phyloP scores from a whole-genome alignment of 2,113 vertebrate genomes.

The Macaca fascicularis region T2T-MFA8v1.1 NC_088387.1:9838501-9839000 shows the following conservation, averaged over 20 bases:
- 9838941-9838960: not conserved
- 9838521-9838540: not conserved
- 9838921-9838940: not conserved
- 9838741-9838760: not conserved
- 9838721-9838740: not conserved
- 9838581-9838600: not conserved
- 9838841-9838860: rapidly evolving
- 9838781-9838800: not conserved
- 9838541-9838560: not conserved
- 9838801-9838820: not conserved
- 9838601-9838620: too few relatives aligned
- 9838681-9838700: not conserved
- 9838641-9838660: not conserved
- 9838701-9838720: not conserved
- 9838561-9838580: not conserved
- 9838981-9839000: not conserved
- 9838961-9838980: not conserved
- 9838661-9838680: not conserved
- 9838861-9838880: not conserved
- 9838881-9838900: not conserved
- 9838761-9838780: not conserved
- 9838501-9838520: not conserved
- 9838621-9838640: not conserved
- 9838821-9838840: not conserved
- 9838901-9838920: not conserved